These are phyloP conservation scores for Plutomurus gul DNA, from an alignment of 1,140 invertebrate species.

Conservation along the genomic window DNA sequence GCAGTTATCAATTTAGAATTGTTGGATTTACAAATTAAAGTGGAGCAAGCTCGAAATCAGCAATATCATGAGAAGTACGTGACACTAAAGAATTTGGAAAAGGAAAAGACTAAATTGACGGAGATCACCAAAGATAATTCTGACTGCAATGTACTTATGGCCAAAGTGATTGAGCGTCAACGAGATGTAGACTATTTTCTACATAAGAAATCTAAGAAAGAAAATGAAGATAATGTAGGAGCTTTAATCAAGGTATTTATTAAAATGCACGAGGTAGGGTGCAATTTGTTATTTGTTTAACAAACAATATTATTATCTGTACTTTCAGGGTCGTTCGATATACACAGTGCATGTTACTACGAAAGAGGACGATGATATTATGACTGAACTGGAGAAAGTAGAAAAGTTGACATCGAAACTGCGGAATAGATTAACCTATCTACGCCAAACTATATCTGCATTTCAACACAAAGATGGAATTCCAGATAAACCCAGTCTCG, in stretches of 20 bases:
- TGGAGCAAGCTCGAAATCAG: conserved; percentile 34
- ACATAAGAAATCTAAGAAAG: neutral
- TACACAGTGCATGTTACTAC: too few species aligned
- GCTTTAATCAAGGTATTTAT: too few species aligned
- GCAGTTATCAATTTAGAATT: conserved; percentile 50
- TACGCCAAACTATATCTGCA: neutral
- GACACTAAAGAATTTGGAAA: conserved; percentile 34
- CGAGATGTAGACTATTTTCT: conserved; percentile 35
- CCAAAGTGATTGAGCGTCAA: conserved; percentile 44
- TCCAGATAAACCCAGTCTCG: neutral
- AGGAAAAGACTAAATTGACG: conserved; percentile 26
- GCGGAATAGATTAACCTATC: neutral
- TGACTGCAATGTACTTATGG: conserved; percentile 41
- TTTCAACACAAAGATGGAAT: conserved; percentile 16
- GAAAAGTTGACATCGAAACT: neutral
- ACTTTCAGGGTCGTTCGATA: too few species aligned
- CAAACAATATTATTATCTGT: too few species aligned
- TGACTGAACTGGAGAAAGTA: neutral
- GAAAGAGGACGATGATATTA: neutral
- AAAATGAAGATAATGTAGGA: neutral
- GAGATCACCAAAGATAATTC: conserved; percentile 44
- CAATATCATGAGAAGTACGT: conserved; percentile 35
- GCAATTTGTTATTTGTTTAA: too few species aligned
- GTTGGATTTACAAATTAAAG: conserved; percentile 14
- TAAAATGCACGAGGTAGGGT: too few species aligned